These are phyloP conservation scores for Thalassoma bifasciatum DNA, from an alignment of 2,113 vertebrate genomes.

Conservation along the genomic window DNA sequence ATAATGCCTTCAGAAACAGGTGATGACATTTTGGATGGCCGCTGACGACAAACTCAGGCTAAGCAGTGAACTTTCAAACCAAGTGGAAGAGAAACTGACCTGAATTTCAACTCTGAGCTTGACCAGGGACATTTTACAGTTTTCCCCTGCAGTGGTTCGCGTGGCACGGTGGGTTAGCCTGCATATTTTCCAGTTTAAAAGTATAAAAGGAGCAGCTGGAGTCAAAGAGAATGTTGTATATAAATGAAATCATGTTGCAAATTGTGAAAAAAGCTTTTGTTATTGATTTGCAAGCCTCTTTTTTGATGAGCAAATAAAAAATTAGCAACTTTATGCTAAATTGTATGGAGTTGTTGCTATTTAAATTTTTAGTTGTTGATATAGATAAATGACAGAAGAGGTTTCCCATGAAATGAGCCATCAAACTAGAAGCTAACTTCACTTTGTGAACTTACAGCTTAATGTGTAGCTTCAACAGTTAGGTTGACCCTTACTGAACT, in stretches of 20 bases:
- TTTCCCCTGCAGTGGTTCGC: constrained; percentile 17
- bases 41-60: constrained; percentile 22
- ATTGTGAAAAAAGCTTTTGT: not conserved
- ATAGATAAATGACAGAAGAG: too few relatives aligned
- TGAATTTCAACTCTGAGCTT: constrained; percentile 52
- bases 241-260: not conserved
- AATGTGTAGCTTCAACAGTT: not conserved
- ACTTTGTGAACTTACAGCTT: not conserved
- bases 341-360: not conserved
- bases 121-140: constrained; percentile 34
- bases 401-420: too few relatives aligned
- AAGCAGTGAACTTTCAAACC: constrained; percentile 54
- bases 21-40: constrained; percentile 45
- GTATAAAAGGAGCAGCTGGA: constrained; percentile 9
- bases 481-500: too few relatives aligned
- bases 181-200: constrained; percentile 32
- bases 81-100: constrained; percentile 36
- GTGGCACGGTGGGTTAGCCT: constrained; percentile 14
- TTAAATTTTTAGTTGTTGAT: not conserved
- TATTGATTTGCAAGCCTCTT: not conserved
- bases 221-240: not conserved
- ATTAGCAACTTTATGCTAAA: not conserved
- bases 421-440: too few relatives aligned
- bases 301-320: not conserved
- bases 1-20: constrained; percentile 39